Conservation (phyloP, 1,140 invertebrate genomes). For the Hyles euphorbiae region DNA sequence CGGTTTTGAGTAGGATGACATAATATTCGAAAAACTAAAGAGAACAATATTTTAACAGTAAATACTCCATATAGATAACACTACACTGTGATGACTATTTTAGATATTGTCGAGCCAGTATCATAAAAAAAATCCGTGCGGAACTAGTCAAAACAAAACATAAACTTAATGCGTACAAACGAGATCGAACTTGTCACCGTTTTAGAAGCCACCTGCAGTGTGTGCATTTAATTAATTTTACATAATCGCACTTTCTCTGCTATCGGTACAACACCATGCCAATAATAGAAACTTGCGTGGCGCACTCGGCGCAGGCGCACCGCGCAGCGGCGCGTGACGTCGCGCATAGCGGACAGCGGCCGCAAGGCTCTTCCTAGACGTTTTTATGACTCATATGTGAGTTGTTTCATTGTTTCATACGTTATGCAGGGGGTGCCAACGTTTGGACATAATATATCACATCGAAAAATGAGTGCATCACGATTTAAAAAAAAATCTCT, state of each 20-base stretch:
- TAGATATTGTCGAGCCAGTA: too few species aligned
- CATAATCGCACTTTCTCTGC: conserved; percentile 11
- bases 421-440: too few species aligned
- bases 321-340: conserved; percentile 28
- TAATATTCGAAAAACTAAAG: too few species aligned
- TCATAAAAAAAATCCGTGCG: too few species aligned
- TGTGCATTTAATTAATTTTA: conserved; percentile 4
- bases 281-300: conserved; percentile 39
- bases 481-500: too few species aligned
- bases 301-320: conserved; percentile 3
- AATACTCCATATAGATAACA: too few species aligned
- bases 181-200: background rate
- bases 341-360: conserved; percentile 13
- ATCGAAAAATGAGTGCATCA: too few species aligned
- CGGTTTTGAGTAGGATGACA: too few species aligned
- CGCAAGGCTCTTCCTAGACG: conserved; percentile 56
- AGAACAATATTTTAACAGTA: too few species aligned
- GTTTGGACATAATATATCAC: too few species aligned
- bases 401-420: background rate
- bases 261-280: conserved; percentile 21
- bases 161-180: background rate
- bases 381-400: conserved; percentile 21
- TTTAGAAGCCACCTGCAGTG: background rate
- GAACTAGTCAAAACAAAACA: background rate
- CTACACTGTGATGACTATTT: too few species aligned